Percentiles rank a stretch among this genome's conserved stretches.
These are phyloP conservation scores for Crenichthys baileyi DNA, from an alignment of 2,797 vertebrate genomes.

Conservation along the genomic window DNA sequence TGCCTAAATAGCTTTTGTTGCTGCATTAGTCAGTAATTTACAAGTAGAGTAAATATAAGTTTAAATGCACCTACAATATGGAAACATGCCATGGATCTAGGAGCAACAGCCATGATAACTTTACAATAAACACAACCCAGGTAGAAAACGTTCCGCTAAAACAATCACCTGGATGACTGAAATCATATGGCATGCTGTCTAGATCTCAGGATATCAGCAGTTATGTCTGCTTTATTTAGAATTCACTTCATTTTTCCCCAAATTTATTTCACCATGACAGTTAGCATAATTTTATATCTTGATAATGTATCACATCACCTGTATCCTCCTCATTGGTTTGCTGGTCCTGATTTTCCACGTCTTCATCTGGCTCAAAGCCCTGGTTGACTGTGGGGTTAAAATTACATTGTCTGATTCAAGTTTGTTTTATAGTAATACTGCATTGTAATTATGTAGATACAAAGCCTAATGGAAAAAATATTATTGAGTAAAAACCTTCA, in stretches of 20 bases:
- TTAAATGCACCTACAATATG: neutral
- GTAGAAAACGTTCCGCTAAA: neutral
- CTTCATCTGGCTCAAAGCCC: slow-evolving; percentile 69
- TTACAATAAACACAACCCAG: neutral
- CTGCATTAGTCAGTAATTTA: neutral
- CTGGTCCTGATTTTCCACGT: slow-evolving; percentile 44
- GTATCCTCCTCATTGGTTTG: slow-evolving; percentile 49
- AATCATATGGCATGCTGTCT: neutral
- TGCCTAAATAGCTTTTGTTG: neutral
- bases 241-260: neutral
- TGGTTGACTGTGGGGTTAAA: slow-evolving; percentile 65
- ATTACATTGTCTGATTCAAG: neutral
- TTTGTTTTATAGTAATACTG: neutral
- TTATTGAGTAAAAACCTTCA: slow-evolving; percentile 64
- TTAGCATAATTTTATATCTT: neutral
- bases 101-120: neutral
- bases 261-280: neutral
- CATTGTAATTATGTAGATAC: neutral
- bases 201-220: neutral
- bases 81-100: neutral
- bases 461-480: neutral
- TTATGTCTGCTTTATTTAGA: neutral
- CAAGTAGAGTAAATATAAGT: neutral
- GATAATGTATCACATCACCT: slow-evolving; percentile 50
- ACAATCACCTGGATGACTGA: neutral